A percentile compares a stretch with the other conserved stretches of the same genome.
phyloP scores from a whole-genome alignment of 2,113 vertebrate genomes.

The Eurypyga helias region DNA sequence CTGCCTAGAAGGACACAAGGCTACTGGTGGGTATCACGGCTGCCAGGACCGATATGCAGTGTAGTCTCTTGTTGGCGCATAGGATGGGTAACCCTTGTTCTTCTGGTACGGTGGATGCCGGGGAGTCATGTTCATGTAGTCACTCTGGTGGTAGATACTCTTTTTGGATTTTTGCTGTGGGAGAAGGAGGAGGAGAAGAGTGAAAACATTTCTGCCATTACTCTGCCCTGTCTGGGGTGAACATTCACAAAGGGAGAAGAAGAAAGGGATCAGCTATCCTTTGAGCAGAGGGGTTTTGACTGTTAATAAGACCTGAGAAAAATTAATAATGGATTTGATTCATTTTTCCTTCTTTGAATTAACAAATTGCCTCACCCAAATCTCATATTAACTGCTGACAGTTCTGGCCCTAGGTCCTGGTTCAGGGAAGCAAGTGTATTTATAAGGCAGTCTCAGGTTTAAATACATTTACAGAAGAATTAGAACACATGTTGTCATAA shows the following conservation, averaged over 20 bases:
- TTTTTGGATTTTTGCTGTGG: slow-evolving; percentile 71
- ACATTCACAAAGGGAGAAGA: background rate
- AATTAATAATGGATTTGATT: background rate
- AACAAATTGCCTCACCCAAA: background rate
- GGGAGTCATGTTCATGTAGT: slow-evolving; percentile 83
- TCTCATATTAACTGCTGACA: background rate
- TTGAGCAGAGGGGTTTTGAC: background rate
- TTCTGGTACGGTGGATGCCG: slow-evolving; percentile 67
- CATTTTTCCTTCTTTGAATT: background rate
- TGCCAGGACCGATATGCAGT: slow-evolving; percentile 79
- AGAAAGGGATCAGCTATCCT: background rate
- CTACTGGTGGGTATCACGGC: slow-evolving; percentile 31
- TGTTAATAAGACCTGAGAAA: background rate
- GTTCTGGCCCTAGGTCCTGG: background rate
- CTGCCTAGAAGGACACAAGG: background rate
- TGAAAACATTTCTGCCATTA: background rate
- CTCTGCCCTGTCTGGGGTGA: background rate
- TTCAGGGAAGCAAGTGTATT: background rate
- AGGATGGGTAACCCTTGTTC: slow-evolving; percentile 73
- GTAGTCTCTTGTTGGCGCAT: slow-evolving; percentile 69
- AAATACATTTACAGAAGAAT: background rate
- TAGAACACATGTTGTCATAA: background rate
- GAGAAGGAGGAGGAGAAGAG: background rate
- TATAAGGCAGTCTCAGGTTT: background rate
- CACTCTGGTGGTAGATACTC: slow-evolving; percentile 71